A percentile compares a stretch with the other conserved stretches of the same genome.
phyloP scores from a whole-genome alignment of 2,797 vertebrate genomes.

The Macrochelys suwanniensis region DNA sequence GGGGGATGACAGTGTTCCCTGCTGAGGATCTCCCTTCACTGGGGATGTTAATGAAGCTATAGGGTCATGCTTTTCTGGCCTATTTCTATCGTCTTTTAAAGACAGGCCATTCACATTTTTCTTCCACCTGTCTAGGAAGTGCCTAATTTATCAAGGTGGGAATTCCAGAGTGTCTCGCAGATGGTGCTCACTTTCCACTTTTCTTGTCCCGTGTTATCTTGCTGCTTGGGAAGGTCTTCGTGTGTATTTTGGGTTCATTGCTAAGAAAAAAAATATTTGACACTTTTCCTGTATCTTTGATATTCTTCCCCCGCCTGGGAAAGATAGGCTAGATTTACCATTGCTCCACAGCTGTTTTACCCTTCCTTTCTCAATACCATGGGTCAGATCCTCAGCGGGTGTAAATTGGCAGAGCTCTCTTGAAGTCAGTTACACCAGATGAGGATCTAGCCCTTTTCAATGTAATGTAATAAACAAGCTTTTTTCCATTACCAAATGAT shows the following conservation, averaged over 20 bases:
- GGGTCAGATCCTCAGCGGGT: neutral
- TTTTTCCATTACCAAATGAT: neutral
- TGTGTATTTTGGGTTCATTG: constrained; percentile 67
- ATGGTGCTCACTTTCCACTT: constrained; percentile 37
- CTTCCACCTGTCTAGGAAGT: constrained; percentile 56
- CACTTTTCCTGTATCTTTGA: neutral
- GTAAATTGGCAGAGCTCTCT: neutral
- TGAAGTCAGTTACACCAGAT: neutral
- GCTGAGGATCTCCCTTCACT: constrained; percentile 23
- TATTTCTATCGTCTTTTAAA: constrained; percentile 64
- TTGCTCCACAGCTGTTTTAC: neutral
- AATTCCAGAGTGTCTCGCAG: constrained; percentile 53
- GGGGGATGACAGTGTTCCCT: constrained; percentile 10
- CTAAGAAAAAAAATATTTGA: constrained; percentile 60
- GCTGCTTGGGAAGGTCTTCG: neutral
- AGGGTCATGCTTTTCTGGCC: constrained; percentile 62
- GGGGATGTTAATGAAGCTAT: constrained; percentile 39
- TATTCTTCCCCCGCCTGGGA: constrained; percentile 6
- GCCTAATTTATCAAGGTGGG: constrained; percentile 51
- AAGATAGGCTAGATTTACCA: neutral
- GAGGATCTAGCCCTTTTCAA: neutral
- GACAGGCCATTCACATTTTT: constrained; percentile 48
- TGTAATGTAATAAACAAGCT: neutral
- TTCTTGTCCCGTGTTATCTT: neutral
- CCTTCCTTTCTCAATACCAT: neutral